Evolutionary conservation across 2,797 vertebrate genomes (phyloP).

Genomic region (Saxicola maurus): DNA sequence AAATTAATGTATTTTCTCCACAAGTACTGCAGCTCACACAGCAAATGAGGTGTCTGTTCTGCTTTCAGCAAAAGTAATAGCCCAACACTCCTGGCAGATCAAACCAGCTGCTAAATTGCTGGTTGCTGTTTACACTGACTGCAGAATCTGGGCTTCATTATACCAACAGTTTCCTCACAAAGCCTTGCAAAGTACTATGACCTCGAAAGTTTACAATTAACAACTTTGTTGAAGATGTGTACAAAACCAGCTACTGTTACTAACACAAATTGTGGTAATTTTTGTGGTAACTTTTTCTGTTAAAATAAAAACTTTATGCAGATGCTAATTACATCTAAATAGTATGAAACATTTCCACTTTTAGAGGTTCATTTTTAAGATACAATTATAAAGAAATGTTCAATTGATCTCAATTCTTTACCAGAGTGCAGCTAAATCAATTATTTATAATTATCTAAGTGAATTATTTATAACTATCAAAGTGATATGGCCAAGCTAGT

Average conservation of each 20-base stretch:
- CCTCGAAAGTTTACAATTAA: background rate
- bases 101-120: background rate
- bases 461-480: constrained; percentile 60
- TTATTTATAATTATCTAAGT: constrained; percentile 61
- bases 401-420: constrained; percentile 48
- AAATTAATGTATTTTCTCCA: background rate
- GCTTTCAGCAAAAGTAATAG: background rate
- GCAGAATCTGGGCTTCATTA: background rate
- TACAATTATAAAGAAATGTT: constrained; percentile 46
- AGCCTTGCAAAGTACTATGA: background rate
- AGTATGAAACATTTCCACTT: background rate
- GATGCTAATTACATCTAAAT: constrained; percentile 40
- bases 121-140: background rate
- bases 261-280: background rate
- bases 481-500: background rate
- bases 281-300: background rate
- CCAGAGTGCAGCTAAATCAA: constrained; percentile 46
- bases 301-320: constrained; percentile 55
- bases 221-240: background rate
- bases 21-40: background rate
- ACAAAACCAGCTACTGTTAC: background rate
- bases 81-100: background rate
- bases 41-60: background rate
- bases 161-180: background rate
- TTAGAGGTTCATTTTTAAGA: constrained; percentile 52